Base-by-base conservation (phyloP, 2,113 vertebrate genomes). In the Cochlearius cochlearius region DNA sequence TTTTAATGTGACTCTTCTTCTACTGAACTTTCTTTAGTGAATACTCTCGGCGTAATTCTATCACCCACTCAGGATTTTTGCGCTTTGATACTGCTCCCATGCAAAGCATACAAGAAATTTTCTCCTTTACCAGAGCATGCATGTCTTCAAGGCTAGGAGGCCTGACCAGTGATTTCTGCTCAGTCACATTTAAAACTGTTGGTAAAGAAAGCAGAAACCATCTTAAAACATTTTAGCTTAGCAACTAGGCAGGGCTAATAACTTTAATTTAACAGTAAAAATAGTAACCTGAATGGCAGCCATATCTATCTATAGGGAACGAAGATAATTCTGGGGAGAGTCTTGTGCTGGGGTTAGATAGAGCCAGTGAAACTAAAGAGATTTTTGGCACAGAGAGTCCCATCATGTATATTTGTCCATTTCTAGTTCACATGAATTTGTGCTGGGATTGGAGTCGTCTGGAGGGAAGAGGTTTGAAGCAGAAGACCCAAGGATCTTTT, bases 251-350 rank as follows among this genome's bases (percentile, higher is more conserved):
- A 93, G 74, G 63, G 69, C 50, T 89, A 96, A 95, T 96, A 38
- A 88, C 45, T 95, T 97, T 56, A 93, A 92, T 92, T 96, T 93
- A 80, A 87, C 69, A 85, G 60, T 81, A 93, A 94, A 96, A 96
- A 90, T 52, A 83, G 74, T 87, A 92, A 88, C 52, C 30, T 93
- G 77, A 95, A 93, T 86, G 90, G 32, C 79, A 89, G 76, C 86
- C 89, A 96, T 55, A 67, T 76, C 75, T 83, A 26, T 38, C 50
- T 87, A 30, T 53, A 84, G 41, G 60, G 64, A 60, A 78, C 73
- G 60, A 86, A 96, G 92, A 96, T 79, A 78, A 84, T 34, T 94
- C 52, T 43, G 26, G 23, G 16, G 32, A 84, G 47, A 87, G 75
- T 90, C 73, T 89, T 92, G 55, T 84, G 41, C 41, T 53, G 68